phyloP scores from a whole-genome alignment of 2,888 invertebrate species.

The Ectobius pallidus region DNA sequence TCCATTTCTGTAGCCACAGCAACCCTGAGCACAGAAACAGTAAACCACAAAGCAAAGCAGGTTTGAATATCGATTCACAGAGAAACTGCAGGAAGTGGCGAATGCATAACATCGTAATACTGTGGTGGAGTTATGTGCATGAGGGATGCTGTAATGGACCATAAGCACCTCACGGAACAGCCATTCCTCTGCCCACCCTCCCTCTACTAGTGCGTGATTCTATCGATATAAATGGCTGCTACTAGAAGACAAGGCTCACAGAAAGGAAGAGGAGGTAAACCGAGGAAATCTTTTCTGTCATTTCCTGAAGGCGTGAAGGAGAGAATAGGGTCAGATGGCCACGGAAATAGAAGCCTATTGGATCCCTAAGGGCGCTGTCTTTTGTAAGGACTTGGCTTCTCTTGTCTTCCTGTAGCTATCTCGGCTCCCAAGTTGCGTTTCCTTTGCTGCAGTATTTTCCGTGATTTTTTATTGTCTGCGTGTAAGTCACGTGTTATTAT shows the following conservation, averaged over 20 bases:
- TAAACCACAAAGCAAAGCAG: no score
- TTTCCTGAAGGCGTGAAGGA: slow-evolving; percentile 8
- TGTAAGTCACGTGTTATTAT: no score
- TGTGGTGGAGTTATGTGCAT: no score
- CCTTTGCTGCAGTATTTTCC: not conserved
- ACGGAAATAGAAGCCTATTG: not conserved
- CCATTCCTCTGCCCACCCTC: not conserved
- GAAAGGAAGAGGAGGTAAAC: not conserved
- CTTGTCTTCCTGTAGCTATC: not conserved
- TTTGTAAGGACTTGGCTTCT: no score
- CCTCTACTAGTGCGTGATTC: not conserved
- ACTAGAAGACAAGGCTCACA: not conserved
- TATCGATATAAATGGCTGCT: slow-evolving; percentile 13
- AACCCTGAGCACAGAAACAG: no score
- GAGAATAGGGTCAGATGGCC: slow-evolving; percentile 2
- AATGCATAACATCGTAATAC: no score
- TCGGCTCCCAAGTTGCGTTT: not conserved
- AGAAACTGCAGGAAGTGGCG: no score
- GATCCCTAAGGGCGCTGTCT: no score
- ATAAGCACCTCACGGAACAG: not conserved
- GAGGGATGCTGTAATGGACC: not conserved
- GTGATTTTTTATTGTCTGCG: no score
- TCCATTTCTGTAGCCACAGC: no score
- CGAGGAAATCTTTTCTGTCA: not conserved
- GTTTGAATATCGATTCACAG: no score